phyloP scores from a whole-genome alignment of 2,113 vertebrate species.

The Guaruba guarouba region DNA sequence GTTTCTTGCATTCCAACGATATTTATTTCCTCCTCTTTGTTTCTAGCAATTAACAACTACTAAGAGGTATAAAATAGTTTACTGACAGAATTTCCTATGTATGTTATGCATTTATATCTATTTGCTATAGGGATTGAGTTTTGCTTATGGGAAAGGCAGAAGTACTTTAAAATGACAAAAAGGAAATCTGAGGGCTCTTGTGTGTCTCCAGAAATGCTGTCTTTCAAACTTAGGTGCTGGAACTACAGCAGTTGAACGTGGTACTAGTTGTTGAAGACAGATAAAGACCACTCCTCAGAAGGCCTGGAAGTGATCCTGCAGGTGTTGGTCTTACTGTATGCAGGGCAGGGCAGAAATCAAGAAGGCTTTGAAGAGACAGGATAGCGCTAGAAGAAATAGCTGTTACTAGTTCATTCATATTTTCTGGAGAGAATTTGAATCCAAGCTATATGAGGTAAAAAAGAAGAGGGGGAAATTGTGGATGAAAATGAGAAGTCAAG shows the following conservation, averaged over 20 bases:
- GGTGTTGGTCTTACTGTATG: neutral
- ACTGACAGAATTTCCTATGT: neutral
- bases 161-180: neutral
- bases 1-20: neutral
- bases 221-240: neutral
- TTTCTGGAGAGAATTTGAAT: neutral
- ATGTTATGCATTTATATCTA: neutral
- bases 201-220: neutral
- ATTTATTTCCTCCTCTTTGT: neutral
- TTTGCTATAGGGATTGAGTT: neutral
- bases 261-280: neutral
- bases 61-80: neutral
- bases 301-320: neutral
- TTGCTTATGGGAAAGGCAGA: neutral
- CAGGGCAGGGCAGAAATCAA: neutral
- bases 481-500: neutral
- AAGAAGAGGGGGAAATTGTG: neutral
- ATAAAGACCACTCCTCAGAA: neutral
- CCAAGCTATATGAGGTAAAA: neutral
- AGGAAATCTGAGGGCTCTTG: neutral
- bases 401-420: neutral
- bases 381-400: neutral
- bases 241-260: neutral
- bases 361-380: neutral
- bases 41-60: neutral